These are phyloP conservation scores for Brachionus calyciflorus DNA, from an alignment of 1,140 invertebrate genomes.

Conservation along the genomic window DNA sequence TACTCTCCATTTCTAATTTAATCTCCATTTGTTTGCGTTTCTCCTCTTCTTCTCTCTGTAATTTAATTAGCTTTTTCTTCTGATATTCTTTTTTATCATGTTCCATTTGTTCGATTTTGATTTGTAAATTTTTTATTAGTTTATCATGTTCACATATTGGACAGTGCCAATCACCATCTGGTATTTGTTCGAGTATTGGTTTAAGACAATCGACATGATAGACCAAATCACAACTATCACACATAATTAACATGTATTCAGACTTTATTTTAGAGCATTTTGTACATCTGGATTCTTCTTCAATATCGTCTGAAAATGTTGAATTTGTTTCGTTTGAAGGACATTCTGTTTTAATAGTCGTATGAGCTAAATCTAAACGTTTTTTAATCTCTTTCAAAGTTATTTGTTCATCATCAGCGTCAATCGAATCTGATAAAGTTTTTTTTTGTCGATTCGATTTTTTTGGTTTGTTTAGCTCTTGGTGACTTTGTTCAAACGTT, in stretches of 20 bases:
- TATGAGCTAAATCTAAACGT: neutral
- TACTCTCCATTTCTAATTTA: neutral
- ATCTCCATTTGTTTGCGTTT: neutral
- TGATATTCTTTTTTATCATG: neutral
- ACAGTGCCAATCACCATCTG: conserved; percentile 94
- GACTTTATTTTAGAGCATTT: conserved; percentile 34
- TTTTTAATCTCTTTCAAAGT: neutral
- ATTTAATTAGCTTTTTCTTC: neutral
- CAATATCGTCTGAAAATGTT: neutral
- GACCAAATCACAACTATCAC: conserved; percentile 86
- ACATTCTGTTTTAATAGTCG: neutral
- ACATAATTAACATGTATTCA: conserved; percentile 65
- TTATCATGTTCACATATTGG: conserved; percentile 70
- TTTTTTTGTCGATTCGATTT: neutral
- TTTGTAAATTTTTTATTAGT: neutral
- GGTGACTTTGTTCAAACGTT: too few relatives aligned
- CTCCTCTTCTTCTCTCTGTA: neutral
- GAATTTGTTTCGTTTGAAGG: neutral
- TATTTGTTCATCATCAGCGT: neutral
- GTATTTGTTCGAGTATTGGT: conserved; percentile 83
- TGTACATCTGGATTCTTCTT: conserved; percentile 3
- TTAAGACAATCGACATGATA: conserved; percentile 90
- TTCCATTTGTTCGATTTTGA: conserved; percentile 31
- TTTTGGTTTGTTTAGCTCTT: too few relatives aligned
- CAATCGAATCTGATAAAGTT: neutral